Percentiles rank a stretch among this genome's conserved stretches.
These are phyloP conservation scores for Odontamblyopus rebecca DNA, from an alignment of 2,797 vertebrate genomes.

Conservation along the genomic window DNA sequence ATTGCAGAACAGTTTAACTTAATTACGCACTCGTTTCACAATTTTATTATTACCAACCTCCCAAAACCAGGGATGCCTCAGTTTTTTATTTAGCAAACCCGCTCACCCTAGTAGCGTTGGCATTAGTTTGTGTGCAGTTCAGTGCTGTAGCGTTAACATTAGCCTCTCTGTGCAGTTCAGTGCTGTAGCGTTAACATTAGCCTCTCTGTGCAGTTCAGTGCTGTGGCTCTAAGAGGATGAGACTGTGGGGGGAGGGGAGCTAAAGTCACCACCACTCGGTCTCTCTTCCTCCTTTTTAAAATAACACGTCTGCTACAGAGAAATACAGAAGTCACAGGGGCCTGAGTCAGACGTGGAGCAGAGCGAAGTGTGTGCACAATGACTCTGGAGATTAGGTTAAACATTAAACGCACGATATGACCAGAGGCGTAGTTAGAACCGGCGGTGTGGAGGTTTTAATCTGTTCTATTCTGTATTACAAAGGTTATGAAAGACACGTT, in stretches of 20 bases:
- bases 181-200: background rate
- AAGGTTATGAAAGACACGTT: too few species aligned
- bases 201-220: background rate
- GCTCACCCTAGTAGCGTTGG: too few species aligned
- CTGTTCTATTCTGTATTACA: background rate
- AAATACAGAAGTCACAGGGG: background rate
- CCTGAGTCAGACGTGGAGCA: background rate
- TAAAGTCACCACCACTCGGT: constrained; percentile 1
- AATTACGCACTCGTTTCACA: too few species aligned
- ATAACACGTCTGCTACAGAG: constrained; percentile 1
- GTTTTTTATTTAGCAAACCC: too few species aligned
- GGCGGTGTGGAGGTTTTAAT: background rate
- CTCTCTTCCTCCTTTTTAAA: background rate
- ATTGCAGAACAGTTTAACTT: too few species aligned
- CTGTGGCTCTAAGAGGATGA: constrained; percentile 2
- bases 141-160: background rate
- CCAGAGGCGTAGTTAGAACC: background rate
- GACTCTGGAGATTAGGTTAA: background rate
- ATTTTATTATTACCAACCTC: too few species aligned
- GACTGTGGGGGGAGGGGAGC: background rate
- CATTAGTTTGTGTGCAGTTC: too few species aligned
- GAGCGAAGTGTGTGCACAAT: background rate
- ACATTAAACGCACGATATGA: background rate
- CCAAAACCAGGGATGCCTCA: too few species aligned
- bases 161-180: background rate